Base-by-base conservation (phyloP, 2,113 vertebrate genomes). In the Narcine bancroftii region DNA sequence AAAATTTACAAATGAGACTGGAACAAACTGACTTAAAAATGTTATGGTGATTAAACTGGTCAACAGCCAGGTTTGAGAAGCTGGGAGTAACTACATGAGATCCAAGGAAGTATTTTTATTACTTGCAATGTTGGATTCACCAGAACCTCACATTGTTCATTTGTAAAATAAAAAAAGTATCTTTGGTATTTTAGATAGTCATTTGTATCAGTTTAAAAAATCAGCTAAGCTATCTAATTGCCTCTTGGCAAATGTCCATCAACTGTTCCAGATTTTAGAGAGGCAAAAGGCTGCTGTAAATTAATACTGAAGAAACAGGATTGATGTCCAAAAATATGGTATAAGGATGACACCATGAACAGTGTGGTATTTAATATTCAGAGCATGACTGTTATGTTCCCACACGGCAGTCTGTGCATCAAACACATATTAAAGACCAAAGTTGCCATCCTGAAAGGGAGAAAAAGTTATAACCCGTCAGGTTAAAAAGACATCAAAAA, bases 331-430 rank as follows among this genome's bases (percentile, higher is more conserved):
- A 47, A 56, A 83, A 53, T 11, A 45, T 33, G 47, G 26, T 53
- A 96, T 96, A 95, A 95, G 96, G 95, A 96, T 96, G 95, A 96
- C 96, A 95, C 96, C 97, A 95, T 39, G 7, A 95, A 95, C 95
- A 95, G 94, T 94, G 94, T 93, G 94, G 94, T 93, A 96, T 97
- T 96, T 97, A 96, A 97, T 96, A 96, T 95, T 96, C 96, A 96
- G 96, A 97, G 96, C 96, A 96, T 96, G 93, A 0, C 94, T 94
- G 95, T 94, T 95, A 95, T 95, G 95, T 96, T 95, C 96, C 95
- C 96, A 96, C 96, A 95, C 96, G 95, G 95, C 96, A 96, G 96
- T 95, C 96, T 95, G 94, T 96, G 96, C 96, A 96, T 97, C 96
- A 96, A 96, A 97, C 95, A 96, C 95, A 95, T 95, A 95, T 95